Evolutionary conservation across 2,113 vertebrate genomes (phyloP).

Genomic region (Scomber japonicus): DNA sequence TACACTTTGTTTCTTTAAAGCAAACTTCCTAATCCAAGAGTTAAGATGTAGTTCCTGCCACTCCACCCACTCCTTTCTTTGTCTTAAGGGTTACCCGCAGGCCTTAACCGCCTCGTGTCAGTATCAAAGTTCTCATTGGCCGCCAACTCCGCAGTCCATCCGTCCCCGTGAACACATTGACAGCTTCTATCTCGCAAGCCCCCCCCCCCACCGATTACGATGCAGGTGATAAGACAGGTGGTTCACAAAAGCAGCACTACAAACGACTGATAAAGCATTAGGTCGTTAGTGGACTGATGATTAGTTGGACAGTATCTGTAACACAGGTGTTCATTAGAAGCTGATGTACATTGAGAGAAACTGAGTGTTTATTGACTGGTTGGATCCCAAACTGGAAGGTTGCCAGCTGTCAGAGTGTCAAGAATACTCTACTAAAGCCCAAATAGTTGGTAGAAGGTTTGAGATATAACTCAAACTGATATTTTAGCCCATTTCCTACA

Average conservation of each 20-base stretch:
- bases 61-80: conserved; percentile 25
- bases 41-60: conserved; percentile 35
- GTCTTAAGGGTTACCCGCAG: background rate
- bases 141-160: conserved; percentile 14
- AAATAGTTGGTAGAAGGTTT: no score
- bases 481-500: background rate
- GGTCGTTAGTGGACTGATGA: conserved; percentile 49
- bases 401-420: background rate
- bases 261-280: conserved; percentile 73
- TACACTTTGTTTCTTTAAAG: no score
- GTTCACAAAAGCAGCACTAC: conserved; percentile 55
- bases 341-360: background rate
- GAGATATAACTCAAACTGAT: no score
- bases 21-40: no score
- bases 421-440: background rate
- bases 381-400: background rate
- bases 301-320: conserved; percentile 27
- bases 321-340: background rate
- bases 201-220: conserved; percentile 70
- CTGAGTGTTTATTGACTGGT: background rate
- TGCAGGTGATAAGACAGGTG: conserved; percentile 71
- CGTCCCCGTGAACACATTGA: conserved; percentile 49
- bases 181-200: conserved; percentile 56
- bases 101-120: conserved; percentile 2
- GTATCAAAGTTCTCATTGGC: conserved; percentile 63